A percentile compares a stretch with the other conserved stretches of the same genome.
Evolutionary conservation across 1,140 invertebrate species (phyloP).

Genomic region (Trachymyrmex cornetzi): DNA sequence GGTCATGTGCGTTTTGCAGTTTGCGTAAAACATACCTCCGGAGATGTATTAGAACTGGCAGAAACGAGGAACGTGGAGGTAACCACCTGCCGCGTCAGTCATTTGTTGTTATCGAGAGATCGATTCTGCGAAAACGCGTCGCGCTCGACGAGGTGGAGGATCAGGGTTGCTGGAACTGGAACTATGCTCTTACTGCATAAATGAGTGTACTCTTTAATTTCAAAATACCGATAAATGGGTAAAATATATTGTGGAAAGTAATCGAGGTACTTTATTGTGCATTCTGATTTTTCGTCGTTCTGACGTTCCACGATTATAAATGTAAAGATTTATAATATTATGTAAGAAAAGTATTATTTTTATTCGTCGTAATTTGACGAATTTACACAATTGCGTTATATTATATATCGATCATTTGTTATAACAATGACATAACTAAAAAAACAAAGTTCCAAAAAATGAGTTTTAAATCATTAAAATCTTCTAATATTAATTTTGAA

Average conservation of each 20-base stretch:
- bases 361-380: background rate
- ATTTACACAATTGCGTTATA: too few species aligned
- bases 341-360: background rate
- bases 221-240: background rate
- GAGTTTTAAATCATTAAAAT: too few species aligned
- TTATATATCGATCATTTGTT: too few species aligned
- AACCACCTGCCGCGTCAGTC: constrained; percentile 64
- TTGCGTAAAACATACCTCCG: constrained; percentile 72
- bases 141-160: background rate
- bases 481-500: too few species aligned
- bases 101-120: constrained; percentile 76
- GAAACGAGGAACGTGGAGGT: constrained; percentile 4
- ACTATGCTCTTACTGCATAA: background rate
- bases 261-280: too few species aligned
- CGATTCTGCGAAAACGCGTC: constrained; percentile 71
- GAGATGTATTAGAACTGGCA: constrained; percentile 61
- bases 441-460: too few species aligned
- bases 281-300: background rate
- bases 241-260: background rate
- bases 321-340: background rate
- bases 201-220: background rate
- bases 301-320: background rate
- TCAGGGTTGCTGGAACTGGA: background rate
- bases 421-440: too few species aligned
- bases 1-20: constrained; percentile 77